Conservation (phyloP, 2,113 vertebrate genomes). For the Budorcas taxicolor region DNA sequence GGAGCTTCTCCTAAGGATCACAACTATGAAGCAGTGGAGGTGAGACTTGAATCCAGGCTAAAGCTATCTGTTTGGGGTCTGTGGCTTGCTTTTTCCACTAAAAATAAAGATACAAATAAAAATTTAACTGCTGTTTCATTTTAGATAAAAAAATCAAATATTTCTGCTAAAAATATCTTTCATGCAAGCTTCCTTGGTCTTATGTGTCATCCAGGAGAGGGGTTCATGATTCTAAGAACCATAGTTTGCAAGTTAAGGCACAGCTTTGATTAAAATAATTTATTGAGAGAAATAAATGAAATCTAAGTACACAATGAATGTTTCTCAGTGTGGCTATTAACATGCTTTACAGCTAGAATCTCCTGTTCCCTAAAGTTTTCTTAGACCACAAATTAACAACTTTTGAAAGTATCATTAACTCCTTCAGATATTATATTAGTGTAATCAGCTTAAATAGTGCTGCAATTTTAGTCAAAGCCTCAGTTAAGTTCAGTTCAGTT, state of each 20-base stretch:
- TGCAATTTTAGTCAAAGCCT: background rate
- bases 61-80: background rate
- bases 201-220: background rate
- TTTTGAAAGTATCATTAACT: background rate
- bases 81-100: background rate
- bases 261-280: background rate
- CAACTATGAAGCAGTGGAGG: background rate
- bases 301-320: background rate
- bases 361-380: background rate
- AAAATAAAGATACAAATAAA: background rate
- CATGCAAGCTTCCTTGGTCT: background rate
- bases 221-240: background rate
- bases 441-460: background rate
- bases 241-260: background rate
- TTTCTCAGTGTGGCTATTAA: background rate
- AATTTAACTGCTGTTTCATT: background rate
- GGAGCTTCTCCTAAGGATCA: background rate
- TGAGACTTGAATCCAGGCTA: background rate
- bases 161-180: background rate
- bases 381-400: background rate
- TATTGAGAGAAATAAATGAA: background rate
- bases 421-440: background rate
- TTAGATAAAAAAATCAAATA: background rate
- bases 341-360: background rate
- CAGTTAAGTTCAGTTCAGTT: background rate